Base-by-base conservation (phyloP, 1,140 invertebrate species). In the Drosophila miranda region DNA sequence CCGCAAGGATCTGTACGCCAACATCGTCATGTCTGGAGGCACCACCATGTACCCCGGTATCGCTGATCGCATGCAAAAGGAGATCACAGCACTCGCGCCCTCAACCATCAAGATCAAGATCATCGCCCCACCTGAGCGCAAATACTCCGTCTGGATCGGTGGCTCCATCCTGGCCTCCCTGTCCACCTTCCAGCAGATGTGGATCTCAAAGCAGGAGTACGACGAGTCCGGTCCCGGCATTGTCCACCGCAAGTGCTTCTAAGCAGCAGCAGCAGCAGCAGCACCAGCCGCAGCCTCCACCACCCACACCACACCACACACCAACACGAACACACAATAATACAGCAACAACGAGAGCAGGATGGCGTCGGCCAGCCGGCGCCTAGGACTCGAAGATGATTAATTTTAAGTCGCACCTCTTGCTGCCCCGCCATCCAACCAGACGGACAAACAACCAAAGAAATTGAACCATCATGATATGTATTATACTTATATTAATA, bases 171-270 rank as follows among this genome's bases (percentile, higher is more conserved):
- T 97, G 75, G 96, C 96, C 50, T 97, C 96, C 6, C 92, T 97
- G 23, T 96, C 96, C 77, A 97, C 96, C 92, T 97, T 97, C 96
- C 96, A 97, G 91, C 95, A 96, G 92, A 97, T 97, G 96, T 98
- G 97, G 97, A 98, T 98, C 93, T 96, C 96, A 89, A 98, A 98
- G 92, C 96, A 98, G 92, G 97, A 98, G 91, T 98, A 98, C 92
- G 97, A 98, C 92, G 97, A 98, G 92, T 97, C 96, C 87, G 97
- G 97, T 77, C 97, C 97, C 75, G 96, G 95, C 90, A 98, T 98
- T 91, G 97, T 98, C 75, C 97, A 98, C 94, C 95, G 97, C 93
- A 98, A 98, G 93, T 98, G 97, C 93, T 98, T 98, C 94, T 98
- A 98, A 96, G 81, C 78, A 26, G 21, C 58, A 52, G 19, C 38